These are phyloP conservation scores for Aplysia californica DNA, from an alignment of 1,140 invertebrate genomes.

Conservation along the genomic window DNA sequence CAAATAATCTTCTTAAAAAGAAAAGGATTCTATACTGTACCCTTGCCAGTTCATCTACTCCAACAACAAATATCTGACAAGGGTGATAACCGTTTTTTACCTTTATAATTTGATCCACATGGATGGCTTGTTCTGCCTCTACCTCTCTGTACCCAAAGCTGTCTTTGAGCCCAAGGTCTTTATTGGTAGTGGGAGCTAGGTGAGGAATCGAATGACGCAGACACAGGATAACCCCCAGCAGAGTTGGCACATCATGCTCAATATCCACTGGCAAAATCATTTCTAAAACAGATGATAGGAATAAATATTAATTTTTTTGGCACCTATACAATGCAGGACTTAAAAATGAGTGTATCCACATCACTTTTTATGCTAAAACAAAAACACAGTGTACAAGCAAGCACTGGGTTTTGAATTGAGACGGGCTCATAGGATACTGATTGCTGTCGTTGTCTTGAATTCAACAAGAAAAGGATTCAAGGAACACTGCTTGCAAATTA, in stretches of 20 bases:
- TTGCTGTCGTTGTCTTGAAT: background rate
- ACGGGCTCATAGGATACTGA: too few species aligned
- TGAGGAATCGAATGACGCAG: slow-evolving; percentile 75
- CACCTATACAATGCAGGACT: too few species aligned
- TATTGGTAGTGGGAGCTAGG: slow-evolving; percentile 46
- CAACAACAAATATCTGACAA: too few species aligned
- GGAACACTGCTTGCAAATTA: background rate
- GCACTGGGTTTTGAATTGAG: too few species aligned
- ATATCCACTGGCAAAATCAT: slow-evolving; percentile 71
- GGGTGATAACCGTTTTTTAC: too few species aligned
- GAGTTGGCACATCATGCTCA: slow-evolving; percentile 67
- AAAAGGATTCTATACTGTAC: too few species aligned
- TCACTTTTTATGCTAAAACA: too few species aligned
- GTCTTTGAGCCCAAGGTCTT: slow-evolving; percentile 58
- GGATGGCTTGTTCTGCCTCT: slow-evolving; percentile 55
- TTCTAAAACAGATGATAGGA: slow-evolving; percentile 70
- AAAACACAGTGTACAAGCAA: too few species aligned
- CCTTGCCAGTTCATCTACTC: too few species aligned
- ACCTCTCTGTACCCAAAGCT: slow-evolving; percentile 65
- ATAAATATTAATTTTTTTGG: too few species aligned
- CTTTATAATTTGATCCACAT: slow-evolving; percentile 58
- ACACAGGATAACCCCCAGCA: slow-evolving; percentile 77
- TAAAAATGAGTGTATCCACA: too few species aligned
- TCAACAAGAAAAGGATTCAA: background rate
- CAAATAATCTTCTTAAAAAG: too few species aligned